A percentile compares a stretch with the other conserved stretches of the same genome.
These are phyloP conservation scores for Onychostoma macrolepis DNA, from an alignment of 2,113 vertebrate species.

Conservation along the genomic window DNA sequence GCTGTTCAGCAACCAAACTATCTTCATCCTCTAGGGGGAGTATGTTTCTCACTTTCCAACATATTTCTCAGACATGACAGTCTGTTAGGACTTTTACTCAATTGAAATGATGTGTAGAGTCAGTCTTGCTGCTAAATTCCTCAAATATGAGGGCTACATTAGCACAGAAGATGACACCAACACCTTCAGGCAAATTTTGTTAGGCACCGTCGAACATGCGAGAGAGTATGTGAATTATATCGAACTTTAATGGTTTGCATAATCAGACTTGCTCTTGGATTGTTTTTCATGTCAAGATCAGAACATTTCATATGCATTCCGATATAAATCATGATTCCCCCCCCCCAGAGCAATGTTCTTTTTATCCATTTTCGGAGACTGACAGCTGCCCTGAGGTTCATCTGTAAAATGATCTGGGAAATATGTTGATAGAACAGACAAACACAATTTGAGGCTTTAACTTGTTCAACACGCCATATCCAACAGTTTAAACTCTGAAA, in stretches of 20 bases:
- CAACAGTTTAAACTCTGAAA: neutral
- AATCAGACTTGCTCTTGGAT: neutral
- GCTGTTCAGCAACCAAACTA: neutral
- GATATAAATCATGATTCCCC: neutral
- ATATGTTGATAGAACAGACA: neutral
- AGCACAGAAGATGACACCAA: neutral
- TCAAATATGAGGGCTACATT: neutral
- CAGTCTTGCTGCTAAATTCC: neutral
- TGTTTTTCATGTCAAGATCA: neutral
- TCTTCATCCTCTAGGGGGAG: slow-evolving; percentile 12
- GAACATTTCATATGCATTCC: neutral
- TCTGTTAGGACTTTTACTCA: neutral
- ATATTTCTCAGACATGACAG: too few relatives aligned
- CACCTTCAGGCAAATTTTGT: slow-evolving; percentile 1
- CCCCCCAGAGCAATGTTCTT: neutral
- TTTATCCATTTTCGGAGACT: neutral
- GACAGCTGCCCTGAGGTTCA: neutral
- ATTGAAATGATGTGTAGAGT: neutral
- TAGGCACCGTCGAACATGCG: neutral
- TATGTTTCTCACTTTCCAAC: neutral
- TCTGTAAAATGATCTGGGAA: neutral
- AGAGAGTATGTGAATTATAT: neutral
- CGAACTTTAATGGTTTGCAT: neutral
- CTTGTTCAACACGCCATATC: neutral
- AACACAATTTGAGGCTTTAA: neutral